phyloP scores from a whole-genome alignment of 2,888 invertebrate species.

The Brachynemurus nebulosus region DNA sequence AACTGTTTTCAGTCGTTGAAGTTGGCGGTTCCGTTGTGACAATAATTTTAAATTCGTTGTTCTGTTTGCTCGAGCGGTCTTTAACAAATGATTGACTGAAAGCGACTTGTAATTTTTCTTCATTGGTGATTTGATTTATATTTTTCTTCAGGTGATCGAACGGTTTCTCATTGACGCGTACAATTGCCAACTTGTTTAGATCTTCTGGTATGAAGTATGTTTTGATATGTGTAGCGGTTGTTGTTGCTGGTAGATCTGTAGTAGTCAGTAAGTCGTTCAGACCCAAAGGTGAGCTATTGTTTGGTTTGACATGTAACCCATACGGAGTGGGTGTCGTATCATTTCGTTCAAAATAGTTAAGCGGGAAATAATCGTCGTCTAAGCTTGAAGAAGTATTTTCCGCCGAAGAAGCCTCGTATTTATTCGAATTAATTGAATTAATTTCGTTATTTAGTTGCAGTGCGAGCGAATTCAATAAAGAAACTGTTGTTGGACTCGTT shows the following conservation, averaged over 20 bases:
- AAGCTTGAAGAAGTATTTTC: constrained; percentile 31
- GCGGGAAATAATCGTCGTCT: constrained; percentile 27
- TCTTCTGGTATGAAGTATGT: constrained; percentile 26
- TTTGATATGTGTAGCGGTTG: background rate
- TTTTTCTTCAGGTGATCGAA: constrained; percentile 9
- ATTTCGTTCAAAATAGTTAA: constrained; percentile 32
- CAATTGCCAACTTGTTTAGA: constrained; percentile 23
- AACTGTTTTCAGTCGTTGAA: constrained; percentile 15
- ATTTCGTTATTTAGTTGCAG: constrained; percentile 36
- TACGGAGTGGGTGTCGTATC: constrained; percentile 31
- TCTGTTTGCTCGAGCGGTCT: constrained; percentile 20
- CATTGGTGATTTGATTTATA: constrained; percentile 26
- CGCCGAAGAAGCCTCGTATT: constrained; percentile 33
- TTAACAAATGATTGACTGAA: constrained; percentile 56
- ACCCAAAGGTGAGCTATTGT: constrained; percentile 30
- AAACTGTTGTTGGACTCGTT: constrained; percentile 17
- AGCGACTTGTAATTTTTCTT: constrained; percentile 50
- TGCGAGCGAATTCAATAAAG: constrained; percentile 28
- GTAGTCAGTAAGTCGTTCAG: constrained; percentile 4
- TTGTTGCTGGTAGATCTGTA: constrained; percentile 7
- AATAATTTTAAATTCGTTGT: constrained; percentile 7
- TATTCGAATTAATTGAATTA: constrained; percentile 21
- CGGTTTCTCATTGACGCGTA: constrained; percentile 20
- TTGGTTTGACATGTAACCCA: constrained; percentile 35
- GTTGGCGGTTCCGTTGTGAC: constrained; percentile 20